A percentile compares a stretch with the other conserved stretches of the same genome.
Evolutionary conservation across 2,113 vertebrate genomes (phyloP).

Genomic region (Cololabis saira): DNA sequence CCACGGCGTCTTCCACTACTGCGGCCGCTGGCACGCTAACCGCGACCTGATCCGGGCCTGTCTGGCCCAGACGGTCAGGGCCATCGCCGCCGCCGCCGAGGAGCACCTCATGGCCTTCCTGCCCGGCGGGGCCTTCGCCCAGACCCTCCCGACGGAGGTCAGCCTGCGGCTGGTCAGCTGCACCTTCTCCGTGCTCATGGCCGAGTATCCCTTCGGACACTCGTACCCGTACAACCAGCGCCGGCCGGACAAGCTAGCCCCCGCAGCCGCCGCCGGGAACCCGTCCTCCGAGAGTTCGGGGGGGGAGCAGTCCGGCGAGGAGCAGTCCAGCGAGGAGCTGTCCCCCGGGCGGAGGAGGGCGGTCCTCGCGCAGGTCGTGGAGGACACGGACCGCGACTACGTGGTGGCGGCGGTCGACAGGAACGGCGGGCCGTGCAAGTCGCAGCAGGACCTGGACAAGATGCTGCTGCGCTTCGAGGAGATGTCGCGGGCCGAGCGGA

Average conservation of each 20-base stretch:
- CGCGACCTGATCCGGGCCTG: conserved; percentile 73
- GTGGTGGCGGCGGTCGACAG: conserved; percentile 60
- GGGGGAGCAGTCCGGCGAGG: too few relatives aligned
- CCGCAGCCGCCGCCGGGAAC: neutral
- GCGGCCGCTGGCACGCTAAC: conserved; percentile 72
- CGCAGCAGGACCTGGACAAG: conserved; percentile 76
- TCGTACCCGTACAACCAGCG: conserved; percentile 26
- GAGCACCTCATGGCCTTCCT: conserved; percentile 78
- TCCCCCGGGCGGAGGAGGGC: too few relatives aligned
- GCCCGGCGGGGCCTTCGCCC: conserved; percentile 74
- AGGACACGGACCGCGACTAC: conserved; percentile 62
- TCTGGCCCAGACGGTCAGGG: conserved; percentile 75
- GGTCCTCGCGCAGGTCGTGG: conserved; percentile 2
- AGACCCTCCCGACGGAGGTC: conserved; percentile 57
- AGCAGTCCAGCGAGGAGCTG: too few relatives aligned
- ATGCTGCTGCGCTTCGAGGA: conserved; percentile 71
- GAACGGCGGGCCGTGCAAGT: conserved; percentile 79
- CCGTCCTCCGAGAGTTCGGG: conserved; percentile 28
- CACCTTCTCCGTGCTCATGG: conserved; percentile 78
- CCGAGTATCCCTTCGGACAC: conserved; percentile 71
- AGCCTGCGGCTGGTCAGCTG: conserved; percentile 61
- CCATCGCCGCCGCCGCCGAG: conserved; percentile 70
- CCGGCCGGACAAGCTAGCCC: conserved; percentile 19
- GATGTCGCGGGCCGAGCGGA: conserved; percentile 52
- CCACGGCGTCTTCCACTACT: conserved; percentile 74